phyloP scores from a whole-genome alignment of 1,140 invertebrate genomes.

The Drosophila insularis region DNA sequence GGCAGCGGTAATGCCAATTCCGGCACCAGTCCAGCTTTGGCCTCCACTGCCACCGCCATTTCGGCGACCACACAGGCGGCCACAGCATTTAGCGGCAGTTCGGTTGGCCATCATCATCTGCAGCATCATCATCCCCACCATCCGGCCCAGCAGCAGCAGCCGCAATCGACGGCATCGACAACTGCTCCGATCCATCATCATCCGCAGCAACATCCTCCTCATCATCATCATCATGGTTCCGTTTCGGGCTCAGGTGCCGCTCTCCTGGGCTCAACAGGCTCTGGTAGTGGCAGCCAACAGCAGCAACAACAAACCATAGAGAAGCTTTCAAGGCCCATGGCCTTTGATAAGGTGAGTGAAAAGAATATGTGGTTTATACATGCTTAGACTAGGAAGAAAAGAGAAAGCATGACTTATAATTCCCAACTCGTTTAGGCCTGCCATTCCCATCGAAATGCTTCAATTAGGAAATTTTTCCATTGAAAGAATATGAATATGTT shows the following conservation, averaged over 20 bases:
- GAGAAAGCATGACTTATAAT: not conserved
- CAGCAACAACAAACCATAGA: conserved; percentile 69
- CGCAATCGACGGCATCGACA: not conserved
- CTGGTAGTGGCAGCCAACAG: conserved; percentile 7
- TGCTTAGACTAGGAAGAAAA: not conserved
- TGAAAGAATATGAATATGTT: too few relatives aligned
- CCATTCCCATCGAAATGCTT: too few relatives aligned
- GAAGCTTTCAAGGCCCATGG: conserved; percentile 78
- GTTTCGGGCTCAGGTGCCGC: conserved; percentile 19
- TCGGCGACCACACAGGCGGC: conserved; percentile 71
- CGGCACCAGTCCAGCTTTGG: conserved; percentile 54
- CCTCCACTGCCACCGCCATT: conserved; percentile 62
- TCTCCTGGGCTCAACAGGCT: conserved; percentile 21
- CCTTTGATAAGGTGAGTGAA: conserved; percentile 78
- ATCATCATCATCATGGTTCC: conserved; percentile 37
- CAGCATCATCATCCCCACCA: conserved; percentile 49
- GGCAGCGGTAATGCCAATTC: conserved; percentile 35
- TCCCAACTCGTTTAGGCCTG: not conserved
- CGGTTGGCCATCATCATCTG: conserved; percentile 53
- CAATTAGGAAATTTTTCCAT: too few relatives aligned
- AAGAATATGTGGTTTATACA: not conserved
- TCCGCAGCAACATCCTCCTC: conserved; percentile 11
- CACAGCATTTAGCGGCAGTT: conserved; percentile 70
- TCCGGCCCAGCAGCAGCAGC: conserved; percentile 6
- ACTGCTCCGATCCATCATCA: conserved; percentile 1